Conservation (phyloP, 2,797 vertebrate genomes). For the Acrocephalus scirpaceus region DNA sequence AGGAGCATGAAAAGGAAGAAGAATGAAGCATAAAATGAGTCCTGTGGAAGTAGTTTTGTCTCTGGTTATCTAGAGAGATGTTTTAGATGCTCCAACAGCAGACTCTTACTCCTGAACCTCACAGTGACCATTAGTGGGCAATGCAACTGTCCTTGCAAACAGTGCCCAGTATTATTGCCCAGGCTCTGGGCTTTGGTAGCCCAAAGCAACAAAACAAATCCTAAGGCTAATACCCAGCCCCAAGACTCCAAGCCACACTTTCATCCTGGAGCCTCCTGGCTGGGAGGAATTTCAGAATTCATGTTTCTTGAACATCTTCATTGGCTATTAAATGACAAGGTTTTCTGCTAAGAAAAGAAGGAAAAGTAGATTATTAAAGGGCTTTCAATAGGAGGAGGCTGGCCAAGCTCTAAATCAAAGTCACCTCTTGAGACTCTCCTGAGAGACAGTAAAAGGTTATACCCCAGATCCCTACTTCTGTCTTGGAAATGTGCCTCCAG, state of each 20-base stretch:
- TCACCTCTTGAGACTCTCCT: background rate
- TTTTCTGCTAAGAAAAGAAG: background rate
- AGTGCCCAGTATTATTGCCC: background rate
- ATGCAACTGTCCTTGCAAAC: background rate
- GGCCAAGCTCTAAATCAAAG: slow-evolving; percentile 34
- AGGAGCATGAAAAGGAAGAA: background rate
- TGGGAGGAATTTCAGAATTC: background rate
- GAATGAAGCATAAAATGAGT: background rate
- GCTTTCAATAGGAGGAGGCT: background rate
- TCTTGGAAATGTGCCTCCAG: background rate
- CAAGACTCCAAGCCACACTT: background rate
- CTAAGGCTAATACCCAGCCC: background rate
- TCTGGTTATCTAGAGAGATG: background rate
- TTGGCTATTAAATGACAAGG: background rate
- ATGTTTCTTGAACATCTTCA: background rate
- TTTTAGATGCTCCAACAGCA: background rate
- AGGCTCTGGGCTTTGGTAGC: background rate
- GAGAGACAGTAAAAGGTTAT: slow-evolving; percentile 30
- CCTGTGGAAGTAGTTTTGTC: background rate
- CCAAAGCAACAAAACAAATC: background rate
- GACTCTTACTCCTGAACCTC: background rate
- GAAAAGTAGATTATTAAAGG: background rate
- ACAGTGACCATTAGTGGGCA: fast-evolving
- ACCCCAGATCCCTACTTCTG: background rate
- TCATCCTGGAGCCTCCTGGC: background rate